Percentiles rank a stretch among this genome's conserved stretches.
Evolutionary conservation across 2,113 vertebrate genomes (phyloP).

Genomic region (Callithrix jacchus): DNA sequence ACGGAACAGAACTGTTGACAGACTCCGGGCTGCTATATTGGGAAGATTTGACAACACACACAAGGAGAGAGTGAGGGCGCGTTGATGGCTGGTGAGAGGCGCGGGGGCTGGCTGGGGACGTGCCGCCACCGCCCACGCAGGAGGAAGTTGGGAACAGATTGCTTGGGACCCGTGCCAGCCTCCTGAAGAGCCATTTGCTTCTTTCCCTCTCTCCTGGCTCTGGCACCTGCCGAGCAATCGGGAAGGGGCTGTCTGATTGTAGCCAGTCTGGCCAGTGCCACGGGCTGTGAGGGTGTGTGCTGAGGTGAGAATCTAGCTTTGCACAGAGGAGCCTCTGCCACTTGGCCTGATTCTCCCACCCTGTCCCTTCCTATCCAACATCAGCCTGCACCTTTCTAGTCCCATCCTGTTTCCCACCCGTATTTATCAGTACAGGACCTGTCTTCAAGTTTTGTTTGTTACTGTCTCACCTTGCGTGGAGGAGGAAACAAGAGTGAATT

Average conservation of each 20-base stretch:
- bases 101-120: constrained; percentile 69
- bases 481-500: neutral
- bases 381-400: too few species aligned
- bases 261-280: neutral
- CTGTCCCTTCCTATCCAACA: neutral
- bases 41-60: constrained; percentile 81
- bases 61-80: constrained; percentile 77
- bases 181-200: constrained; percentile 59
- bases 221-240: constrained; percentile 51
- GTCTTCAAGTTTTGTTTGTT: neutral
- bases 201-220: constrained; percentile 42
- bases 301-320: neutral
- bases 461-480: neutral
- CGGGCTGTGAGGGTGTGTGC: neutral
- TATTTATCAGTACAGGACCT: neutral
- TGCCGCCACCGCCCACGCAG: constrained; percentile 62
- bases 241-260: constrained; percentile 37
- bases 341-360: neutral
- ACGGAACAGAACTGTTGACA: constrained; percentile 78
- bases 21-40: constrained; percentile 80
- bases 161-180: constrained; percentile 67
- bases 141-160: constrained; percentile 80
- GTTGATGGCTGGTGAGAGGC: constrained; percentile 77
- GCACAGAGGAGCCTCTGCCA: neutral
- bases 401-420: neutral